Evolutionary conservation across 2,113 vertebrate species (phyloP), one percentile per base, ranked within the genome.

Genomic region (Riparia riparia): DNA sequence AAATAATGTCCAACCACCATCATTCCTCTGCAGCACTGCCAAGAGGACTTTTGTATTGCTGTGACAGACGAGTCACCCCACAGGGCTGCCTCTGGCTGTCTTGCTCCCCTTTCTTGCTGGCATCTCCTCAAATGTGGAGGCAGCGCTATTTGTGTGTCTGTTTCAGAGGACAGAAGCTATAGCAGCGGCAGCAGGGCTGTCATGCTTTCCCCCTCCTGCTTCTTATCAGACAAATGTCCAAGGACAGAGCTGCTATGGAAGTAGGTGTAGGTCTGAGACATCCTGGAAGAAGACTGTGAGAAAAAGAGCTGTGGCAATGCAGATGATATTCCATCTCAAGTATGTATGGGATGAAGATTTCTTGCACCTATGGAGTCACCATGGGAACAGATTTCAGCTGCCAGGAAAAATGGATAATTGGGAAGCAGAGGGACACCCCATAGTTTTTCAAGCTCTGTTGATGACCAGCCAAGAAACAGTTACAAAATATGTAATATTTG

Each of bases 81-180:
- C 0, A 0, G 1, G 13, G 22, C 72, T 78, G 53, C 24, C 47
- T 41, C 49, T 44, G 54, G 3, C n/a, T n/a, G 8, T 5, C 21
- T 20, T 20, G 49, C 49, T 90, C 28, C n/a, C 7, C 7, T 34
- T 47, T 32, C 58, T 29, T 45, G 25, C 25, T 16, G 5, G 47
- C 24, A 70, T 8, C 49, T 39, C 16, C 31, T 19, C 0, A 7
- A 21, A 50, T 0, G 0, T 9, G n/a, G 10, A 58, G 8, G n/a
- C 14, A 91, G 64, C 0, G 0, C 28, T n/a, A 71, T 10, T 2
- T 0, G 0, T 1, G 1, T 0, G 11, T 68, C 31, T 39, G 28
- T 20, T 50, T 66, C 57, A 41, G 78, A 78, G n/a, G 41, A 47
- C 8, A 90, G 47, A 82, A 41, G n/a, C 10, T 8, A 49, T 1